Evolutionary conservation across 2,113 vertebrate species (phyloP), one percentile per base, ranked within the genome.

Genomic region (Albula glossodonta): DNA sequence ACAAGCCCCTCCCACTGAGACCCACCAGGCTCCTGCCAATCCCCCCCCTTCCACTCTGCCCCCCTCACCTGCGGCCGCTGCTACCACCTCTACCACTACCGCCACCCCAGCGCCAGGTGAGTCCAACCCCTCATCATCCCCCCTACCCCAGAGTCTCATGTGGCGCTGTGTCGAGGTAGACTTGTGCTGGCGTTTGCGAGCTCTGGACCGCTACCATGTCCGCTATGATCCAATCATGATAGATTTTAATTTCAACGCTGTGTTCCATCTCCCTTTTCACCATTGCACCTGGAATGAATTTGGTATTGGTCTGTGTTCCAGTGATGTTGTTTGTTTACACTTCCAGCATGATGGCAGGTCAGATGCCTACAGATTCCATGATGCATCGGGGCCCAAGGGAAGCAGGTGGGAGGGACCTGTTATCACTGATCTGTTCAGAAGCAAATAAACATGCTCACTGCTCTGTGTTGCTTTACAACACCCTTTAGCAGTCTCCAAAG

Each of bases 91-190:
- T 91, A 94, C 96, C 94, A 90, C 97, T 93, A 97, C 94, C 89
- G 94, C 95, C 94, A 97, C 97, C 93, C 96, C 97, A 81, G 92
- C 96, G 93, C 96, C 97, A 97, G 98, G 98, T 99, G 97, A 99
- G 98, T 98, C 89, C 86, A 66, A 88, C 92, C 91, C 19, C 17
- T 66, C 60, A 15, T 63, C 22, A 22, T 41, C 31, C 31, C 31
- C 53, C 15, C 70, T 13, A 10, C 17, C 6, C 10, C 41, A 19
- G 60, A 66, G 17, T 7, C 60, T 66, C 60, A 17, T 12, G 10
- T 19, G 19, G 9, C 50, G 49, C 78, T 50, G 6, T 22, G 48
- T 80, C 25, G 51, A 25, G 80, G 11, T 51, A 81, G 17, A 66
- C 60, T 3, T 3, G 6, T 19, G 22, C 11, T 15, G 3, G 56